Conservation (phyloP, 2,797 vertebrate genomes). For the Anableps anableps region DNA sequence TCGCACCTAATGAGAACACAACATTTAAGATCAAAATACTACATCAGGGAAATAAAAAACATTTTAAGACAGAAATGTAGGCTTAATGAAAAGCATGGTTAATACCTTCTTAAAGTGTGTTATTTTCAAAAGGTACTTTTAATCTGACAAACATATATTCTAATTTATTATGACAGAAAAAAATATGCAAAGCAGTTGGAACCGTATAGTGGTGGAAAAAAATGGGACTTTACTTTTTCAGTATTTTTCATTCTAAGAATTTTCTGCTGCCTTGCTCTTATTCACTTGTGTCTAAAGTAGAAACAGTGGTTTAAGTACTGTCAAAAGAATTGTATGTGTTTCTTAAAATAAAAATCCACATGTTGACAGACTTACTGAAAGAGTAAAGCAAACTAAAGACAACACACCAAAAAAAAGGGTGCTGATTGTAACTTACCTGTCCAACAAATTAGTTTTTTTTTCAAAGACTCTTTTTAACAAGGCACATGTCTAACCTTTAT, state of each 20-base stretch:
- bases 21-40: not conserved
- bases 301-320: not conserved
- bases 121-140: not conserved
- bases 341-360: not conserved
- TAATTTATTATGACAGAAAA: not conserved
- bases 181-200: not conserved
- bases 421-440: not conserved
- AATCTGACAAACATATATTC: not conserved
- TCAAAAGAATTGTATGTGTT: not conserved
- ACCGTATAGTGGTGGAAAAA: not conserved
- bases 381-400: not conserved
- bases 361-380: not conserved
- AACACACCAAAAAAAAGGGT: not conserved
- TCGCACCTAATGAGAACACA: not conserved
- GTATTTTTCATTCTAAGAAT: not conserved
- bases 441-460: not conserved
- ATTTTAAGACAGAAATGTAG: not conserved
- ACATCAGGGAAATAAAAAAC: not conserved
- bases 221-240: not conserved
- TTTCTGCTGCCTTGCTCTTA: not conserved
- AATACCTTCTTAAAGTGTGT: not conserved
- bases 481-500: not conserved
- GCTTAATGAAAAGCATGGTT: not conserved
- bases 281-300: not conserved
- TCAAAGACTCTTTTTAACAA: not conserved